These are phyloP conservation scores for Encarsia formosa DNA, from an alignment of 2,888 invertebrate genomes.

Conservation along the genomic window DNA sequence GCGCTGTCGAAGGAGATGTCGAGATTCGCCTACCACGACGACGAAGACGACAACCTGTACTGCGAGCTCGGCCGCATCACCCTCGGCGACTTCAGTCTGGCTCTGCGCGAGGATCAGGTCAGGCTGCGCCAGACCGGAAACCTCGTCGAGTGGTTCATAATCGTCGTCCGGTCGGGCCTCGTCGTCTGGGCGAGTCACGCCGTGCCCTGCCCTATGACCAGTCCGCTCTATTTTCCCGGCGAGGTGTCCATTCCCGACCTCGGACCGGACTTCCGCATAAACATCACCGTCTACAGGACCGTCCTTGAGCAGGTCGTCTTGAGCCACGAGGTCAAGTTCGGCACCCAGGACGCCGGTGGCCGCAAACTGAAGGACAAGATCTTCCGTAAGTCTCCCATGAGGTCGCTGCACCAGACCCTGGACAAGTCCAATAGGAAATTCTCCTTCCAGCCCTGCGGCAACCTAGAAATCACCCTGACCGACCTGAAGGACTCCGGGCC, in stretches of 20 bases:
- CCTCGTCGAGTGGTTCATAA: constrained; percentile 43
- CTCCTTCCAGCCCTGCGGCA: constrained; percentile 37
- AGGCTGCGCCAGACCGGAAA: constrained; percentile 24
- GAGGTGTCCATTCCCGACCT: constrained; percentile 44
- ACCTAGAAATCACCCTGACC: constrained; percentile 34
- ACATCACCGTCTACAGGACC: constrained; percentile 53
- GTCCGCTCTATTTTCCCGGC: constrained; percentile 37
- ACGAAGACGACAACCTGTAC: background rate
- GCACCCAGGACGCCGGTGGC: constrained; percentile 31
- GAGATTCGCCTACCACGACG: constrained; percentile 14
- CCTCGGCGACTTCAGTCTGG: constrained; percentile 33
- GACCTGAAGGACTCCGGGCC: constrained; percentile 36
- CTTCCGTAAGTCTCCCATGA: constrained; percentile 41
- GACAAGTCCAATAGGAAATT: constrained; percentile 30
- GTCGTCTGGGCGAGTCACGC: constrained; percentile 41
- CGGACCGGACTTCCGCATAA: constrained; percentile 48
- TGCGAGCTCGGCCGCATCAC: constrained; percentile 31
- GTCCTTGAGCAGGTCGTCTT: constrained; percentile 37
- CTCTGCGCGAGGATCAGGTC: constrained; percentile 29
- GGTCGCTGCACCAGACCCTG: constrained; percentile 23
- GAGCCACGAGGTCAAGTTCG: constrained; percentile 45
- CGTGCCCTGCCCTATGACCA: constrained; percentile 32
- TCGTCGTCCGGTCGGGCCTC: constrained; percentile 41
- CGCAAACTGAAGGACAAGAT: constrained; percentile 10
- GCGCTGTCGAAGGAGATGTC: constrained; percentile 34